Base-by-base conservation (phyloP, 2,888 invertebrate species). In the Mythimna impura region DNA sequence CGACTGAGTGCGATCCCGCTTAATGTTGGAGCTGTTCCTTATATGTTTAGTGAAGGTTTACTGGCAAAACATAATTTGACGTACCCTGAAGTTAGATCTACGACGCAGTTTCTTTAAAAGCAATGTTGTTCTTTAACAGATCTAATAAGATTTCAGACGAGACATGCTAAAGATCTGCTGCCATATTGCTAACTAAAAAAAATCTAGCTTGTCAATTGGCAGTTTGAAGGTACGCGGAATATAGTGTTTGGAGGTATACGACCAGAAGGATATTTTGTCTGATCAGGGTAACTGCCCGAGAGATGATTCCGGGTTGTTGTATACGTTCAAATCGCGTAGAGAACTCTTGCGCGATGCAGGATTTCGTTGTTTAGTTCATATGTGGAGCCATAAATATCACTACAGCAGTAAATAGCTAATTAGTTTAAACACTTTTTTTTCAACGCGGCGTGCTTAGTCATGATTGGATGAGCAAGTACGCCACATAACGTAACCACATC, bases 1-100 rank as follows among this genome's bases (percentile, higher is more conserved):
- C 78, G 73, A 80, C 73, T 74, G 30, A 69, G 50, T 25, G 66
- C 65, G 36, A 73, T 43, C 63, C 74, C 40, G 43, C 62, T 55
- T 73, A 71, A 78, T 81, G 68, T 66, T 63, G 55, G 58, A 50
- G 55, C n/a, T 73, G 47, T 50, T 5, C n/a, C 60, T 57, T 55
- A 73, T 43, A 55, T 57, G 22, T 58, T 54, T 43, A 12, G 22
- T 40, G 14, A 66, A 12, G 30, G 30, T 80, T 74, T 75, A 62
- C 25, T 20, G 3, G 6, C 30, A n/a, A 57, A 52, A 34, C 25
- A 2, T 76, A 25, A 36, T 47, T 52, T 34, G 8, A 14, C 6
- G 1, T 20, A 8, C 2, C 1, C 12, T 60, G 7, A n/a, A 57
- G 20, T n/a, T 25, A 17, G 1, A 47, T 1, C 5, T 4, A 36